Evolutionary conservation across 2,797 vertebrate genomes (phyloP).

Genomic region (Chromobotia macracanthus): DNA sequence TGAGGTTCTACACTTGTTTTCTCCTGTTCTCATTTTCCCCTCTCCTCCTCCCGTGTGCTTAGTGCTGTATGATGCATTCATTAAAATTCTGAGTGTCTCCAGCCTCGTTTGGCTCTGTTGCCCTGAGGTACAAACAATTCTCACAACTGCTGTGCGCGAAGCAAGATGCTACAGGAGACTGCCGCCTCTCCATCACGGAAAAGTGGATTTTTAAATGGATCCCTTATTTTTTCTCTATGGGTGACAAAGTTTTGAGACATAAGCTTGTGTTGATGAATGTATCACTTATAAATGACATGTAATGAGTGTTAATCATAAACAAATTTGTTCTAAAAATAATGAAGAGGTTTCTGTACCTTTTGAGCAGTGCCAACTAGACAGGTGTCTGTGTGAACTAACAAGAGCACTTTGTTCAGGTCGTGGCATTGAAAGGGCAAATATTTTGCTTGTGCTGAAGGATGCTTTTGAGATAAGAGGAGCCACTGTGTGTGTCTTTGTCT

Average conservation of each 20-base stretch:
- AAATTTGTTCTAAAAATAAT: not conserved
- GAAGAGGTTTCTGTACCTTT: conserved; percentile 28
- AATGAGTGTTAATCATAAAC: not conserved
- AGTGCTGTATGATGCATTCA: conserved; percentile 2
- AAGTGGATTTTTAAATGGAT: not conserved
- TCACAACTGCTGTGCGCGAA: not conserved
- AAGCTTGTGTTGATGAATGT: not conserved
- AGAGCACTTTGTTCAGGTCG: conserved; percentile 70
- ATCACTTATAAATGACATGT: not conserved
- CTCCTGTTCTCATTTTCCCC: not conserved
- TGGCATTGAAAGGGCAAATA: conserved; percentile 62
- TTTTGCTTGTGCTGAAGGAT: conserved; percentile 65
- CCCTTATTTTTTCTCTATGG: not conserved
- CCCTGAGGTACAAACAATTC: conserved; percentile 10
- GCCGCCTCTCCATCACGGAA: not conserved
- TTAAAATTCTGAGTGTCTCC: conserved; percentile 14
- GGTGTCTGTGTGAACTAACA: conserved; percentile 71
- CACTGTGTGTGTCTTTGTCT: conserved; percentile 36
- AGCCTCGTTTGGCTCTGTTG: not conserved
- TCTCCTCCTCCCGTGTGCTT: not conserved
- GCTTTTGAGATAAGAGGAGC: conserved; percentile 59
- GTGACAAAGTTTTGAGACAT: no score
- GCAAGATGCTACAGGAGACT: not conserved
- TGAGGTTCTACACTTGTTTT: conserved; percentile 34
- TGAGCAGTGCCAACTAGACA: conserved; percentile 60